phyloP scores from a whole-genome alignment of 1,140 invertebrate species.

The Diploscapter pachys region DNA sequence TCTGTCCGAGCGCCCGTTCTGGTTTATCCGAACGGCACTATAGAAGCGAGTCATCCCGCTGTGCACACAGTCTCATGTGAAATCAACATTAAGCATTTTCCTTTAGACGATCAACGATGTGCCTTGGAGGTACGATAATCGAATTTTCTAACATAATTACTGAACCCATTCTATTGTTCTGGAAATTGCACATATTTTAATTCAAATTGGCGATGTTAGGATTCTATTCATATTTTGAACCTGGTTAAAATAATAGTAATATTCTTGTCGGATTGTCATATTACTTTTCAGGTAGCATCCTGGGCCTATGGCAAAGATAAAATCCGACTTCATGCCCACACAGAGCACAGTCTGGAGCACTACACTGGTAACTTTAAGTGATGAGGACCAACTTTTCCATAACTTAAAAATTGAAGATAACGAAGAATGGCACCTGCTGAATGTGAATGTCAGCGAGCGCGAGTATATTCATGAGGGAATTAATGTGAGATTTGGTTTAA shows the following conservation, averaged over 20 bases:
- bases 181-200: not conserved
- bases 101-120: slow-evolving; percentile 49
- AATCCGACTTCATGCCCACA: slow-evolving; percentile 46
- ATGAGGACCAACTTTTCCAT: no score
- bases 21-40: slow-evolving; percentile 46
- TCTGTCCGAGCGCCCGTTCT: slow-evolving; percentile 41
- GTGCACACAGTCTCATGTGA: slow-evolving; percentile 51
- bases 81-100: slow-evolving; percentile 53
- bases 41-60: slow-evolving; percentile 45
- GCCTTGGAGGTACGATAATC: slow-evolving; percentile 42
- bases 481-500: slow-evolving; percentile 13
- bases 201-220: no score
- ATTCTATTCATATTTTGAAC: not conserved
- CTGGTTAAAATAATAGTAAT: not conserved
- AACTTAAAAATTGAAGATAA: slow-evolving; percentile 20
- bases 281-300: slow-evolving; percentile 41
- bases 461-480: slow-evolving; percentile 51
- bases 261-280: not conserved
- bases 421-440: slow-evolving; percentile 51
- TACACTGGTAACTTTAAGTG: slow-evolving; percentile 24
- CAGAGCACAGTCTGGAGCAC: slow-evolving; percentile 45
- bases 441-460: slow-evolving; percentile 43
- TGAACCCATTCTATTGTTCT: not conserved
- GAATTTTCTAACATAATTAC: not conserved
- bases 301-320: slow-evolving; percentile 50